phyloP scores from a whole-genome alignment of 2,888 invertebrate genomes.

The Lacanobia oleracea region DNA sequence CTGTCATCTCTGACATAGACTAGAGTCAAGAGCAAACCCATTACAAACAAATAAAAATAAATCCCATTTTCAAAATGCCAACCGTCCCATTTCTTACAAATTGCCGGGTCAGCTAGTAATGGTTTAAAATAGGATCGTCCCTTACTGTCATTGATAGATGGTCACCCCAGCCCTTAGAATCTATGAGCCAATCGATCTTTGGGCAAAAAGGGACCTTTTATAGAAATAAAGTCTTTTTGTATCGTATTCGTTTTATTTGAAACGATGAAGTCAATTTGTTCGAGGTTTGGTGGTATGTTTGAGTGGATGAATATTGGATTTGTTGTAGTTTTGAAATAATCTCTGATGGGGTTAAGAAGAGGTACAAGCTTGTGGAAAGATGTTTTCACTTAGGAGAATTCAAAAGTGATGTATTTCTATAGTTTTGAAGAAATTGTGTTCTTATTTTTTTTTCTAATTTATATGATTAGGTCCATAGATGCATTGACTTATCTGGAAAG shows the following conservation, averaged over 20 bases:
- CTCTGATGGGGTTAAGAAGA: not conserved
- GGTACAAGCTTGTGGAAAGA: not conserved
- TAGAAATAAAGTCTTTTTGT: constrained; percentile 29
- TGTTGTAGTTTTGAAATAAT: not conserved
- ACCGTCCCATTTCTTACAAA: constrained; percentile 34
- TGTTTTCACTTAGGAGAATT: too few species aligned
- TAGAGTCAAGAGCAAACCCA: too few species aligned
- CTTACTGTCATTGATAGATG: constrained; percentile 44
- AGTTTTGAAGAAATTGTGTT: too few species aligned
- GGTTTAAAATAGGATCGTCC: constrained; percentile 36
- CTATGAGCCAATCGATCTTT: constrained; percentile 52
- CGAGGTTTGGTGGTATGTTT: not conserved
- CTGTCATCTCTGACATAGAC: too few species aligned
- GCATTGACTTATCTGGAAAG: too few species aligned
- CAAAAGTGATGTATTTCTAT: too few species aligned
- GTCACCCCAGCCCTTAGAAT: constrained; percentile 37
- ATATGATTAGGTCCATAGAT: too few species aligned
- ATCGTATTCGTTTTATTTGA: constrained; percentile 18
- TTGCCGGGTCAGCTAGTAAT: constrained; percentile 15
- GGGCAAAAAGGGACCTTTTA: constrained; percentile 34
- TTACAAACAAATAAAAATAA: too few species aligned
- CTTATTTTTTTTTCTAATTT: too few species aligned
- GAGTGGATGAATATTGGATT: not conserved
- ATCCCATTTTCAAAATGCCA: constrained; percentile 26
- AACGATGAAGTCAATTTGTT: constrained; percentile 6